Evolutionary conservation across 2,113 vertebrate genomes (phyloP), one percentile per base, ranked within the genome.

Genomic region (Callaeas wilsoni): DNA sequence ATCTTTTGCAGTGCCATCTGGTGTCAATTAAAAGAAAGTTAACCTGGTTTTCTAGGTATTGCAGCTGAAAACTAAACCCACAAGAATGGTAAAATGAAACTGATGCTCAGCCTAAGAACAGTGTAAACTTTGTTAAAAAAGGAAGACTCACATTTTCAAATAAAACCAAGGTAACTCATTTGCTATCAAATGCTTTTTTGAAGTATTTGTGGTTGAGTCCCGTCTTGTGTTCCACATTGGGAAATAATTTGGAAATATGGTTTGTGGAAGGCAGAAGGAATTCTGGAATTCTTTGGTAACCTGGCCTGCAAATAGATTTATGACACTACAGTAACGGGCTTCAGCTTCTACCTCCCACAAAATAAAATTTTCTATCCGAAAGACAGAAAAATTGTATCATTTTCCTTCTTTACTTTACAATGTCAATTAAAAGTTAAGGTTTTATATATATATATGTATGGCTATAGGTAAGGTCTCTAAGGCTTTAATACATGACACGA

Each of bases 1-100:
- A n/a, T 52, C 59, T 63, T 80, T 67, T 90, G 75, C 76, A 92
- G 71, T 94, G 94, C 95, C 96, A 96, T 16, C 96, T 96, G 90
- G 63, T 92, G 96, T 94, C 84, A 41, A 20, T 41, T 46, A 42
- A n/a, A 77, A 57, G 82, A 74, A 90, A 92, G 64, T 7, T 42
- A 74, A 65, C 62, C 33, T 64, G 80, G 13, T 35, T 74, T 69
- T 75, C 56, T 20, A 16, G 37, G 8, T 27, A 10, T 25, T 65
- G 14, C 41, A 46, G 15, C 13, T 29, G 33, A 37, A 89, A 92
- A 56, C 22, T 7, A 30, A 74, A 63, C 12, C 3, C 4, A n/a
- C 14, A 8, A 29, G 17, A 57, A 74, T 15, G 10, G n/a, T 35
- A 57, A 65, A 55, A 23, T n/a, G 3, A 26, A 87, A 25, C 12